These are phyloP conservation scores for Calliphora vomitoria DNA, from an alignment of 2,888 invertebrate genomes.

Conservation along the genomic window DNA sequence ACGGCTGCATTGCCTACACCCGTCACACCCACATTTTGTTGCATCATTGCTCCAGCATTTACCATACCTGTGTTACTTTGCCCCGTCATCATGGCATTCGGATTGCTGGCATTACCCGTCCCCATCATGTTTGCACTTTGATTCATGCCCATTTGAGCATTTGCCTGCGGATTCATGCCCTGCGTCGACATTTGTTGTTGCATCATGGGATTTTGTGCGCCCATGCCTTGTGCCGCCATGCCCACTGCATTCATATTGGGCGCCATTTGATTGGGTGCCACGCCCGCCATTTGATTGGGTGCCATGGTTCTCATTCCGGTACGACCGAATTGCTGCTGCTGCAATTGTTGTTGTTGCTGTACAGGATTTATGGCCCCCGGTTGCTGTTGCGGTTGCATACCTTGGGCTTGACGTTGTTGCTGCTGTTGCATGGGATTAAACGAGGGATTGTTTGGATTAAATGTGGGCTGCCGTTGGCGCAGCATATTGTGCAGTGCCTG, in stretches of 20 bases:
- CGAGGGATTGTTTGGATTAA: constrained; percentile 82
- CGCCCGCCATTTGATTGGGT: constrained; percentile 84
- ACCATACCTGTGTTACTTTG: constrained; percentile 78
- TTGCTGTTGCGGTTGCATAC: constrained; percentile 75
- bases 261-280: constrained; percentile 83
- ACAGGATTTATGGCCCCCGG: constrained; percentile 76
- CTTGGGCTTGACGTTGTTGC: constrained; percentile 79
- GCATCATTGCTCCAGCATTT: constrained; percentile 81
- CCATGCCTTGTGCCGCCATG: constrained; percentile 82
- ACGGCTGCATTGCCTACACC: constrained; percentile 68
- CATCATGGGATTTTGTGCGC: constrained; percentile 81
- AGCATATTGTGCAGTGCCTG: constrained; percentile 95
- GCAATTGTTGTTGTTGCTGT: constrained; percentile 82
- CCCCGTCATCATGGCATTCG: constrained; percentile 75
- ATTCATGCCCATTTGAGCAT: constrained; percentile 78
- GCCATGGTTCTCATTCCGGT: constrained; percentile 82
- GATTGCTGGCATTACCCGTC: constrained; percentile 73
- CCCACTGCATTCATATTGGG: constrained; percentile 85
- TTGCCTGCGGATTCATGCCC: constrained; percentile 74
- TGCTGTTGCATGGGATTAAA: constrained; percentile 82
- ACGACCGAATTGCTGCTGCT: constrained; percentile 82
- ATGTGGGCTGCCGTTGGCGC: constrained; percentile 89
- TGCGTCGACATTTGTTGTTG: constrained; percentile 76
- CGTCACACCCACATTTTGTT: constrained; percentile 77
- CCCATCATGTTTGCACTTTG: constrained; percentile 81